Evolutionary conservation across 1,140 invertebrate genomes (phyloP).

Genomic region (Pseudomyrmex concolor): DNA sequence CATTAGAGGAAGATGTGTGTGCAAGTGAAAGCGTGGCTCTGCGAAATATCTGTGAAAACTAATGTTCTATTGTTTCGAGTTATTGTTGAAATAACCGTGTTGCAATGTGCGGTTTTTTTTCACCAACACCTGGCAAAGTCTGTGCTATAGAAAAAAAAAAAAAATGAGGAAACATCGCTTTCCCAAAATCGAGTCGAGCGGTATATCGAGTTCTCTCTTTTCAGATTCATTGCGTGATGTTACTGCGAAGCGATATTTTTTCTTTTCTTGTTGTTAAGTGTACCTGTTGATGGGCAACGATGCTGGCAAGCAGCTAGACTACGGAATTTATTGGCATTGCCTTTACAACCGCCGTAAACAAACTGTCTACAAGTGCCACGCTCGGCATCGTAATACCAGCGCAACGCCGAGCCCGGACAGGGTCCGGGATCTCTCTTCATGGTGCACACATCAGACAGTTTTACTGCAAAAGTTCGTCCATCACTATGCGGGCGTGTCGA

Average conservation of each 20-base stretch:
- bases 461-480: constrained; percentile 80
- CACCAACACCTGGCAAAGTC: constrained; percentile 19
- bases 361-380: constrained; percentile 86
- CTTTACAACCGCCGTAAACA: constrained; percentile 88
- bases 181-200: constrained; percentile 9
- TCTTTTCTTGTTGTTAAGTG: constrained; percentile 25
- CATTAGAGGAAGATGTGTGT: too few species aligned
- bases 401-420: constrained; percentile 85
- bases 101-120: not conserved
- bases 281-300: constrained; percentile 83
- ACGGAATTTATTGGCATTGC: constrained; percentile 89
- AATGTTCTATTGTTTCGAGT: not conserved
- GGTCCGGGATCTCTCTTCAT: constrained; percentile 85
- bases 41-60: not conserved
- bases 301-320: constrained; percentile 86
- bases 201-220: not conserved
- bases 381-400: constrained; percentile 87
- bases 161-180: not conserved
- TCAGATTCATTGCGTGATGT: constrained; percentile 21
- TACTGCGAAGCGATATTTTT: constrained; percentile 55
- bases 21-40: not conserved
- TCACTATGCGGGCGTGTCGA: constrained; percentile 36
- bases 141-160: constrained; percentile 1
- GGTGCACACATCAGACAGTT: constrained; percentile 85
- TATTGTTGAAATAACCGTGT: not conserved